Evolutionary conservation across 2,113 vertebrate genomes (phyloP).

Genomic region (Xiphorhynchus elegans): DNA sequence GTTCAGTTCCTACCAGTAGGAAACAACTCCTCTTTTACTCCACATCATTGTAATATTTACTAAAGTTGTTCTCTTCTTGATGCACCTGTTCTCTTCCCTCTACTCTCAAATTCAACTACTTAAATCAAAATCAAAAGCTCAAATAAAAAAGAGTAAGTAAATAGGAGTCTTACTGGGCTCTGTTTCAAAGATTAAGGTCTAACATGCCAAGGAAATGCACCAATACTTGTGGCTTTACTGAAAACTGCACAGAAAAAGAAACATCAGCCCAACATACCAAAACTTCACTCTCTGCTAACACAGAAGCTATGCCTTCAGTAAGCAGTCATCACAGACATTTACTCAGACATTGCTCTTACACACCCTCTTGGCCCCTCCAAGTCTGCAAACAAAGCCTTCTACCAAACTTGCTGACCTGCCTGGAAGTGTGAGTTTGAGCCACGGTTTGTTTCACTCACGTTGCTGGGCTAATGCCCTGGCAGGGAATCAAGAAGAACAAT

Average conservation of each 20-base stretch:
- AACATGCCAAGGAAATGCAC: background rate
- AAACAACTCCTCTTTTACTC: background rate
- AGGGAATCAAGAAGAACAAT: constrained; percentile 34
- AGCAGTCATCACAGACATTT: background rate
- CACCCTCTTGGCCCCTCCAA: background rate
- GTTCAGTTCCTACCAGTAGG: background rate
- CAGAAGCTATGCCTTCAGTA: background rate
- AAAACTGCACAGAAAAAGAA: background rate
- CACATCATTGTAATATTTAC: background rate
- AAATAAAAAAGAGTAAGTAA: background rate
- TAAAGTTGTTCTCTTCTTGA: background rate
- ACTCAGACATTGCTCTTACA: background rate
- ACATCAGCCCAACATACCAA: background rate
- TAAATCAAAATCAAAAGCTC: background rate
- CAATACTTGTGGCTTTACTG: background rate
- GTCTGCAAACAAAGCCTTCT: background rate
- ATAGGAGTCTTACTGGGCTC: background rate
- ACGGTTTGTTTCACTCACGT: background rate
- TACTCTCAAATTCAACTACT: background rate
- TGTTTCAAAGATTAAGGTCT: background rate
- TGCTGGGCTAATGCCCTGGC: background rate
- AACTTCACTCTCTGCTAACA: background rate
- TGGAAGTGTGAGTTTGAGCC: background rate
- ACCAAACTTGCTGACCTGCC: background rate
- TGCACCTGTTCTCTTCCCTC: background rate